Conservation (phyloP, 2,797 vertebrate species). For the Notolabrus celidotus region DNA sequence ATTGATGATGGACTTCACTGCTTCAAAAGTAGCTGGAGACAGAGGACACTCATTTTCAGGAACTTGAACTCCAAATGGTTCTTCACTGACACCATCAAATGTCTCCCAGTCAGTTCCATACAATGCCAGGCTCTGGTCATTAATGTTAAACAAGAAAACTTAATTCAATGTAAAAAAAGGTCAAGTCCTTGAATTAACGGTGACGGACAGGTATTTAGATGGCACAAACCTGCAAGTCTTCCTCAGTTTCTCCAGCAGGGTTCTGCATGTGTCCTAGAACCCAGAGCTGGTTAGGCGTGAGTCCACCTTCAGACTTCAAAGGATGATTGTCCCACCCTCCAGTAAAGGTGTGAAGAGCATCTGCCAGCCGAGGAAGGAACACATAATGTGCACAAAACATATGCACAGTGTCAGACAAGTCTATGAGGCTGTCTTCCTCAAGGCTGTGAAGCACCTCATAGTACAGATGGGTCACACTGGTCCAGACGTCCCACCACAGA, state of each 20-base stretch:
- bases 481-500: conserved; percentile 36
- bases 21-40: not conserved
- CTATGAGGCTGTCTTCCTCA: conserved; percentile 38
- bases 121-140: not conserved
- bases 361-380: conserved; percentile 30
- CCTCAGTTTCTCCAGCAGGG: not conserved
- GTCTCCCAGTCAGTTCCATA: conserved; percentile 1
- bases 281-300: no score
- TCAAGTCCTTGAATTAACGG: not conserved
- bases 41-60: not conserved
- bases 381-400: conserved; percentile 39
- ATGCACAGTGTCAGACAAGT: conserved; percentile 28
- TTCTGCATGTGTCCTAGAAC: no score
- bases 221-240: not conserved
- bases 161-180: not conserved
- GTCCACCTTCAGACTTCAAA: no score
- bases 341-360: conserved; percentile 1
- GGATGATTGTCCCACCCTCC: no score
- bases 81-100: not conserved
- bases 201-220: no score
- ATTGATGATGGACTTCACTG: not conserved
- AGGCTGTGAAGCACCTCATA: conserved; percentile 44
- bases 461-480: conserved; percentile 32
- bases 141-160: not conserved
- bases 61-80: not conserved